These are phyloP conservation scores for Ruditapes philippinarum DNA, from an alignment of 1,140 invertebrate species.

Conservation along the genomic window DNA sequence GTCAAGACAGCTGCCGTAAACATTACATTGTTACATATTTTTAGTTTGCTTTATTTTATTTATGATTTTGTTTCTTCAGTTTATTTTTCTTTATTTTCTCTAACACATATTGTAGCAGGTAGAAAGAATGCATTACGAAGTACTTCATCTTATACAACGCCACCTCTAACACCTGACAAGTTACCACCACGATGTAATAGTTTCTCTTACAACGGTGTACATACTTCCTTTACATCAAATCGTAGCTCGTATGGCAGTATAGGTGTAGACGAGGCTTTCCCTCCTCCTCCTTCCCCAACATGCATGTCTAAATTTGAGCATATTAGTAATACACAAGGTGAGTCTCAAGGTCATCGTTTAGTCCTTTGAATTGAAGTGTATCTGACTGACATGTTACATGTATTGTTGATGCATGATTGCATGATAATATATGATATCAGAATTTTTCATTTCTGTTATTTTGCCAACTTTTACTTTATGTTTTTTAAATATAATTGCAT, in stretches of 20 bases:
- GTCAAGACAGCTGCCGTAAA: no score
- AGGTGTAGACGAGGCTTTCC: constrained; percentile 78
- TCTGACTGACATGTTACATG: no score
- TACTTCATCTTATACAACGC: background rate
- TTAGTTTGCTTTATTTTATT: constrained; percentile 5
- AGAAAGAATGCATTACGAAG: constrained; percentile 32
- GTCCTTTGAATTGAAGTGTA: no score
- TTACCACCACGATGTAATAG: constrained; percentile 17
- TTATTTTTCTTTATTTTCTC: background rate
- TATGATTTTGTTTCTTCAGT: constrained; percentile 26
- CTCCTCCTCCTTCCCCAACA: constrained; percentile 78
- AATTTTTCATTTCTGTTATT: no score
- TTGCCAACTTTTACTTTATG: no score
- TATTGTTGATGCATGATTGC: no score
- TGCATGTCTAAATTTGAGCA: constrained; percentile 57
- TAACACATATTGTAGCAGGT: constrained; percentile 39
- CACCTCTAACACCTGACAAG: constrained; percentile 48
- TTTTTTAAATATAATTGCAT: no score
- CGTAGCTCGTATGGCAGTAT: constrained; percentile 71
- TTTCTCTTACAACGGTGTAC: background rate
- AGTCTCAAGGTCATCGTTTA: constrained; percentile 54
- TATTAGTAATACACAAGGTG: constrained; percentile 25
- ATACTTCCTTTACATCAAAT: background rate
- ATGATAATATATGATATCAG: no score
- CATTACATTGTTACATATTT: background rate